Evolutionary conservation across 2,888 invertebrate species (phyloP), one percentile per base, ranked within the genome.

Genomic region (Zelleria hepariella): DNA sequence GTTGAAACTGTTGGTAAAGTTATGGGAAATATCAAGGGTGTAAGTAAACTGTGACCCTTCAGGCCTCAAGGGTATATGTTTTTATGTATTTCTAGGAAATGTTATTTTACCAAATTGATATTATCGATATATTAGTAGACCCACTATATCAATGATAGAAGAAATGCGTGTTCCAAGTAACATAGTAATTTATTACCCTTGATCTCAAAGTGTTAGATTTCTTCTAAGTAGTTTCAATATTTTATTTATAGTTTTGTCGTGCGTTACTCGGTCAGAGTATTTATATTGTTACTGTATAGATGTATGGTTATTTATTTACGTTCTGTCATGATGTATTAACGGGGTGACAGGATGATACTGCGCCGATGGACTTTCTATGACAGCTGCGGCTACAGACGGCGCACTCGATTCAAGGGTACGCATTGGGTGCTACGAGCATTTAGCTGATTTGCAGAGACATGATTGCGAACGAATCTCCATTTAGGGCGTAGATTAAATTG

Each of bases 311-410:
- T 78, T 86, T 86, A 77, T 78, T 86, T 86, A 75, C 63, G 75
- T 85, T 85, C 69, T 70, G 77, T 82, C 73, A 77, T 85, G 32
- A 80, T 80, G 74, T 81, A 77, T 55, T 59, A 75, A 78, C 77
- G 81, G 80, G 80, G 78, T 82, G 82, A 82, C 82, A 81, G 80
- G 73, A 76, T 71, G 77, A 75, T 80, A 72, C n/a, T 73, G 72
- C 71, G 86, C 88, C 88, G 88, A 87, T 88, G 87, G 86, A 87
- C 87, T 87, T 87, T 87, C 86, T 68, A 86, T 86, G 86, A 79
- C 79, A 80, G 53, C 21, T n/a, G 55, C 6, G 27, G 7, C 55
- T 55, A 32, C 4, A 5, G 53, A 53, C 20, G 32, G 10, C 32
- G 53, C n/a, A 18, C 25, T 18, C 7, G n/a, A 49, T 24, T 23